These are phyloP conservation scores for Hippolais icterina DNA, from an alignment of 2,113 vertebrate genomes.

Conservation along the genomic window DNA sequence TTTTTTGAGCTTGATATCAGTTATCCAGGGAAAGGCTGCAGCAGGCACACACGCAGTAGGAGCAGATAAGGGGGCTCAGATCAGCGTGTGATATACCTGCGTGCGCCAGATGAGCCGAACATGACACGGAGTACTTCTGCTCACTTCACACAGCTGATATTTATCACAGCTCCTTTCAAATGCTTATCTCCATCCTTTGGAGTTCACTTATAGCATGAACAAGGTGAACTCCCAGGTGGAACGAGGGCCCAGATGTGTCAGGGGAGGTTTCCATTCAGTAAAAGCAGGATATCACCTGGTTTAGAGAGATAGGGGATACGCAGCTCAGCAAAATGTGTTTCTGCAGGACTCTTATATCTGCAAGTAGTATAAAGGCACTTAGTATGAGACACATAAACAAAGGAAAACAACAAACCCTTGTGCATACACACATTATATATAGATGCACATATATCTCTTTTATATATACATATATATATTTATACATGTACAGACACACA, in stretches of 20 bases:
- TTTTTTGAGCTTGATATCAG: conserved; percentile 30
- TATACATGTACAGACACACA: not conserved
- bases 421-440: too few relatives aligned
- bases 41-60: not conserved
- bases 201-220: not conserved
- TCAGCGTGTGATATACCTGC: not conserved
- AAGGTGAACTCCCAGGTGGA: conserved; percentile 44
- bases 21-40: conserved; percentile 47
- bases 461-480: not conserved
- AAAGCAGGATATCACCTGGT: conserved; percentile 14
- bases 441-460: too few relatives aligned
- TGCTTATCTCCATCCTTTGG: conserved; percentile 31
- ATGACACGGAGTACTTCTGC: not conserved
- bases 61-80: conserved; percentile 45
- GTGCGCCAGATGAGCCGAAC: not conserved
- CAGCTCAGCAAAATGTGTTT: not conserved
- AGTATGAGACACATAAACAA: not conserved
- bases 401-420: not conserved
- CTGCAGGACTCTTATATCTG: not conserved
- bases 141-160: conserved; percentile 50
- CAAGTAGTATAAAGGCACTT: not conserved
- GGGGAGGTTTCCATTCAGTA: conserved; percentile 8
- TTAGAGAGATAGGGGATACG: not conserved
- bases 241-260: not conserved
- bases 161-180: conserved; percentile 56